Base-by-base conservation (phyloP, 2,113 vertebrate species). In the Periophthalmodon schlosseri region DNA sequence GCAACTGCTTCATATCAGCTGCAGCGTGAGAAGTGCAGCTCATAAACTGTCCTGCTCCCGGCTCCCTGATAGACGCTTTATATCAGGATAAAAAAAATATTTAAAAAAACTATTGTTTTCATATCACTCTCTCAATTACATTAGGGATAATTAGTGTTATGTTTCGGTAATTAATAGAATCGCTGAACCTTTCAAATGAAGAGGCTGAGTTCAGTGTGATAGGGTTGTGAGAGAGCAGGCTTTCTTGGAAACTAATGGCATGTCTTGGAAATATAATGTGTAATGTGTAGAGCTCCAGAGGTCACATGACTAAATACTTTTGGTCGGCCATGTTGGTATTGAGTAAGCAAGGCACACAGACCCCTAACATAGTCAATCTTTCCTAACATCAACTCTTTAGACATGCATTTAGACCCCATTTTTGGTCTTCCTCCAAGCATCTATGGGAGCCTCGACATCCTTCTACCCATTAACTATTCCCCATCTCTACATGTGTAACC, bases 1-100 rank as follows among this genome's bases (percentile, higher is more conserved):
- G 90, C 90, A 87, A 90, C 85, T 81, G 78, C 83, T 89, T 91
- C 90, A 88, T 88, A 89, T 89, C 84, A 85, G 82, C 86, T 69
- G 83, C 60, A 80, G 74, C 75, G 80, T 87, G 49, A 58, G 80
- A 80, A 82, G 68, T 80, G 54, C 74, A 72, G 77, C 77, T 79
- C 82, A 75, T 24, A 84, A 77, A 75, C 69, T 56, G 84, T 75
- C 82, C 80, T 69, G 78, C 74, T 84, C 57, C 87, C 84, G 77
- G 83, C 20, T 75, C 52, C 7, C 23, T 82, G 84, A 89, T 80
- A 80, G 76, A 87, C 72, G n/a, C 63, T 87, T 84, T 80, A 80
- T 79, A 85, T 78, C 64, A 67, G 72, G 76, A 76, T n/a, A 39
- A 65, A 65, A 65, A 73, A 21, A 70, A 44, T 28, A 28, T 28